Evolutionary conservation across 2,888 invertebrate species (phyloP).

Genomic region (Thalpophila matura): DNA sequence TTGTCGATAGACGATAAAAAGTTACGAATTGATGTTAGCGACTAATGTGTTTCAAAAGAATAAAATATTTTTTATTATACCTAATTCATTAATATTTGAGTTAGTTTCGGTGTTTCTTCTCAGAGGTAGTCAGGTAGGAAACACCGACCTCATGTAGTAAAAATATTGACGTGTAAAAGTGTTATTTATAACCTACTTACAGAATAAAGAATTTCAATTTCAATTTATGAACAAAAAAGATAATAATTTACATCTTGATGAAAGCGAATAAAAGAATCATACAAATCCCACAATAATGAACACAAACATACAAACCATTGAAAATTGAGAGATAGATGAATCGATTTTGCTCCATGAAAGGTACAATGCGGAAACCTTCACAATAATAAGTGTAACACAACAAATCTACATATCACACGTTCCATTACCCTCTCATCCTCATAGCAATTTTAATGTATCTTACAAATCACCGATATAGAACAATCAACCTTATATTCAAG

Average conservation of each 20-base stretch:
- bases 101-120: too few relatives aligned
- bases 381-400: slow-evolving; percentile 77
- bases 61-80: background rate
- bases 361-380: slow-evolving; percentile 70
- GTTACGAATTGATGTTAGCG: background rate
- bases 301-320: slow-evolving; percentile 59
- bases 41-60: background rate
- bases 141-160: too few relatives aligned
- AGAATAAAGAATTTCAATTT: too few relatives aligned
- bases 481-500: slow-evolving; percentile 22
- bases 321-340: slow-evolving; percentile 69
- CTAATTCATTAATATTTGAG: too few relatives aligned
- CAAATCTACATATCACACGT: slow-evolving; percentile 83
- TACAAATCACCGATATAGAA: slow-evolving; percentile 13
- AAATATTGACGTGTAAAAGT: too few relatives aligned
- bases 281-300: slow-evolving; percentile 42
- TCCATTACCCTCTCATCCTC: slow-evolving; percentile 76
- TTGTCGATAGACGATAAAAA: slow-evolving; percentile 11
- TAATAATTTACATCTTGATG: slow-evolving; percentile 1
- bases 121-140: too few relatives aligned
- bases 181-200: too few relatives aligned
- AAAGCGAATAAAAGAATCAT: slow-evolving; percentile 42
- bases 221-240: background rate
- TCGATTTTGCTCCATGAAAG: slow-evolving; percentile 74
- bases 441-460: slow-evolving; percentile 59